Evolutionary conservation across 2,113 vertebrate species (phyloP).

Genomic region (Uria aalge): DNA sequence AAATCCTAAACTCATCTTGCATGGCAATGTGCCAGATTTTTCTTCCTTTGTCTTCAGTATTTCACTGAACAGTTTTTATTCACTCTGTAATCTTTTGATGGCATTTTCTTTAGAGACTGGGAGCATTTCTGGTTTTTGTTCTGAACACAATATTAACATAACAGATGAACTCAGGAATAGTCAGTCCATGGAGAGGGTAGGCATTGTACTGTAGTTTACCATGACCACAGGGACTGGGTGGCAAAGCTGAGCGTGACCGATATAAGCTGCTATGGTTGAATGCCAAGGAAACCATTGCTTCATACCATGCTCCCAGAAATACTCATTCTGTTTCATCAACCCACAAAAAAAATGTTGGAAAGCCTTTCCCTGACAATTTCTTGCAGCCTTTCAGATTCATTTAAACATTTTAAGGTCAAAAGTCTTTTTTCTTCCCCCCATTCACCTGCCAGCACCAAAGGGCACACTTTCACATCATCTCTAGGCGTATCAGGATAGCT

Average conservation of each 20-base stretch:
- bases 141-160: background rate
- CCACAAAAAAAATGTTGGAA: background rate
- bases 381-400: background rate
- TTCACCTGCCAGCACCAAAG: background rate
- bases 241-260: background rate
- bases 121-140: background rate
- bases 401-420: background rate
- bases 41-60: constrained; percentile 8
- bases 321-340: background rate
- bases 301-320: background rate
- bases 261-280: background rate
- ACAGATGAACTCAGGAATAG: background rate
- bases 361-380: background rate
- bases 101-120: background rate
- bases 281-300: background rate
- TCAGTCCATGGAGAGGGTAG: rapidly evolving
- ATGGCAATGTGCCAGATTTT: background rate
- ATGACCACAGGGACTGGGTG: background rate
- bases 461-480: background rate
- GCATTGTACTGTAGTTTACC: background rate
- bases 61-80: constrained; percentile 18
- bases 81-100: background rate
- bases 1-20: constrained; percentile 42
- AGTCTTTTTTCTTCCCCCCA: background rate
- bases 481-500: background rate